phyloP scores from a whole-genome alignment of 2,113 vertebrate genomes.

The Gnathonemus longibarbis region DNA sequence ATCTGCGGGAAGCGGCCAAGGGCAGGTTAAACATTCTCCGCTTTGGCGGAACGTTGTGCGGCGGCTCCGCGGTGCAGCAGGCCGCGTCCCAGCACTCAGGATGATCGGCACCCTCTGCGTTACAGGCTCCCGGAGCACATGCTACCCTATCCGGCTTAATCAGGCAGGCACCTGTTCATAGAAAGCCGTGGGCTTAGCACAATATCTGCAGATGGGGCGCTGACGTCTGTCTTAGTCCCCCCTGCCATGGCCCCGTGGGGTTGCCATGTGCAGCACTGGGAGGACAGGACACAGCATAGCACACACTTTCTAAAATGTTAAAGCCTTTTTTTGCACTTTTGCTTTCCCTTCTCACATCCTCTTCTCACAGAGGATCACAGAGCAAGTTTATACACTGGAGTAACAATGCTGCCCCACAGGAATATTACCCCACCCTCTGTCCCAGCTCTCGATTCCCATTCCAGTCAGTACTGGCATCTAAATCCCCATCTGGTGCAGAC shows the following conservation, averaged over 20 bases:
- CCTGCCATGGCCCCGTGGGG: not conserved
- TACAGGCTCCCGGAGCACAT: not conserved
- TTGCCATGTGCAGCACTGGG: not conserved
- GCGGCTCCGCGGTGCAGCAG: not conserved
- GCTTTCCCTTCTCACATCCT: not conserved
- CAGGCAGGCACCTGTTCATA: constrained; percentile 15
- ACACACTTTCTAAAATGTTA: not conserved
- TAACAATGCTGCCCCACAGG: not conserved
- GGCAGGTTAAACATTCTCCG: not conserved
- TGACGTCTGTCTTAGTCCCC: not conserved
- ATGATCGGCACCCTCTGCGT: not conserved
- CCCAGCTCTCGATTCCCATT: not conserved
- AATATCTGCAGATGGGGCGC: not conserved
- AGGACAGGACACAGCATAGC: not conserved
- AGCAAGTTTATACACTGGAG: not conserved
- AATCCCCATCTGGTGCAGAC: not conserved
- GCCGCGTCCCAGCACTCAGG: not conserved
- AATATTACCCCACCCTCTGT: not conserved
- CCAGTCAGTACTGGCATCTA: not conserved
- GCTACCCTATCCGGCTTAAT: constrained; percentile 22
- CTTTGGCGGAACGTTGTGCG: not conserved
- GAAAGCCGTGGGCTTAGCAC: not conserved
- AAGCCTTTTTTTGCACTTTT: not conserved
- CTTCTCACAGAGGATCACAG: not conserved
- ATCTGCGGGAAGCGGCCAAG: not conserved